Evolutionary conservation across 2,888 invertebrate genomes (phyloP).

Genomic region (Panopea generosa): DNA sequence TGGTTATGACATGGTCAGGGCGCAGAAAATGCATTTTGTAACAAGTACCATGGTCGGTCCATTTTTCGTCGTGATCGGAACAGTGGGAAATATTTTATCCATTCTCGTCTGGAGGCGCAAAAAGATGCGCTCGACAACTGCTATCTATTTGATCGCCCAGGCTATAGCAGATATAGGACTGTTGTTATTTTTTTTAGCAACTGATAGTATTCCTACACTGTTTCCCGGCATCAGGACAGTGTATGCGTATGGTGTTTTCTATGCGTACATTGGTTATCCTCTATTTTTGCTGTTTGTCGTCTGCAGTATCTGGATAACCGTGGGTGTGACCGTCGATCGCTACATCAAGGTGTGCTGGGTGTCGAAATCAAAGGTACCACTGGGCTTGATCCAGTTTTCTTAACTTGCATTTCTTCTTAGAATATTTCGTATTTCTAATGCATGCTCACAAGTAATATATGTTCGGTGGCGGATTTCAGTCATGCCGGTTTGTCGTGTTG

Average conservation of each 20-base stretch:
- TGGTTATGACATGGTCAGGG: conserved; percentile 35
- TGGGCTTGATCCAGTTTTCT: too few relatives aligned
- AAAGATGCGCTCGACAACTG: conserved; percentile 54
- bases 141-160: conserved; percentile 71
- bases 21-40: conserved; percentile 46
- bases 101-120: conserved; percentile 48
- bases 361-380: too few relatives aligned
- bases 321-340: conserved; percentile 78
- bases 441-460: too few relatives aligned
- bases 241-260: conserved; percentile 70
- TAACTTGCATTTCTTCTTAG: too few relatives aligned
- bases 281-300: conserved; percentile 74
- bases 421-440: too few relatives aligned
- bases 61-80: conserved; percentile 46
- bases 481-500: too few relatives aligned
- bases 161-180: conserved; percentile 70
- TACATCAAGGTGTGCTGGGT: conserved; percentile 80
- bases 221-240: conserved; percentile 51
- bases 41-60: conserved; percentile 41
- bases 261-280: conserved; percentile 73
- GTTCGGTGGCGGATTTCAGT: too few relatives aligned
- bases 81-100: conserved; percentile 52
- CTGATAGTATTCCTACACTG: conserved; percentile 63
- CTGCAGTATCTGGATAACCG: conserved; percentile 78
- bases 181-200: conserved; percentile 69